A percentile compares a stretch with the other conserved stretches of the same genome.
Conservation (phyloP, 2,797 vertebrate genomes). For the Odontamblyopus rebecca region DNA sequence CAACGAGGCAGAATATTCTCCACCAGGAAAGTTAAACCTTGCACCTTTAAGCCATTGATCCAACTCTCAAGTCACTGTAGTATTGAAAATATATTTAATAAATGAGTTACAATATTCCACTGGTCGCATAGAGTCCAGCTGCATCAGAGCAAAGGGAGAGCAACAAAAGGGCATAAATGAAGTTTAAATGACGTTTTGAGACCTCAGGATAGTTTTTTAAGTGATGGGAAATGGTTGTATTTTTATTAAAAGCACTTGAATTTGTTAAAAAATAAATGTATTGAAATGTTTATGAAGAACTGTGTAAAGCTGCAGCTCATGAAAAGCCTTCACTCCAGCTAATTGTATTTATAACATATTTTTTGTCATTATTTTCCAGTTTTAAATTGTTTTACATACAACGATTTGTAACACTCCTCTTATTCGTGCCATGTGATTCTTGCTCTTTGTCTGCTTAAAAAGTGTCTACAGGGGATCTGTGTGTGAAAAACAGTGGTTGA, state of each 20-base stretch:
- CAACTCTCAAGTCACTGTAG: neutral
- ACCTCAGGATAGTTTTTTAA: slow-evolving; percentile 3
- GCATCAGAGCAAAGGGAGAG: neutral
- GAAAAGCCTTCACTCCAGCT: slow-evolving; percentile 34
- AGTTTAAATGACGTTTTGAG: neutral
- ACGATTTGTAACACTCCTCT: slow-evolving; percentile 21
- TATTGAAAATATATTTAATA: neutral
- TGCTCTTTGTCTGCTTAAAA: neutral
- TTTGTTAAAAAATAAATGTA: slow-evolving; percentile 16
- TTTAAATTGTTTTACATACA: neutral
- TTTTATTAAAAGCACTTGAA: slow-evolving; percentile 11
- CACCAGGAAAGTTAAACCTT: neutral
- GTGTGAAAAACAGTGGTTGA: neutral
- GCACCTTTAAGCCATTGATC: neutral
- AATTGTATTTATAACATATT: slow-evolving; percentile 20
- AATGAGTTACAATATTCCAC: neutral
- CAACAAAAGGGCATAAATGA: neutral
- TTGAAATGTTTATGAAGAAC: slow-evolving; percentile 4
- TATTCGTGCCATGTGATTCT: neutral
- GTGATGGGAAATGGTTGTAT: neutral
- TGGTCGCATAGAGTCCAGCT: neutral
- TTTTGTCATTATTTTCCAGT: slow-evolving; percentile 24
- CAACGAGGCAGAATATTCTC: neutral
- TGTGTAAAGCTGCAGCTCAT: slow-evolving; percentile 4
- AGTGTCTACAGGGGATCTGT: neutral